A percentile compares a stretch with the other conserved stretches of the same genome.
Conservation (phyloP, 1,140 invertebrate genomes). For the Lucilia cuprina region DNA sequence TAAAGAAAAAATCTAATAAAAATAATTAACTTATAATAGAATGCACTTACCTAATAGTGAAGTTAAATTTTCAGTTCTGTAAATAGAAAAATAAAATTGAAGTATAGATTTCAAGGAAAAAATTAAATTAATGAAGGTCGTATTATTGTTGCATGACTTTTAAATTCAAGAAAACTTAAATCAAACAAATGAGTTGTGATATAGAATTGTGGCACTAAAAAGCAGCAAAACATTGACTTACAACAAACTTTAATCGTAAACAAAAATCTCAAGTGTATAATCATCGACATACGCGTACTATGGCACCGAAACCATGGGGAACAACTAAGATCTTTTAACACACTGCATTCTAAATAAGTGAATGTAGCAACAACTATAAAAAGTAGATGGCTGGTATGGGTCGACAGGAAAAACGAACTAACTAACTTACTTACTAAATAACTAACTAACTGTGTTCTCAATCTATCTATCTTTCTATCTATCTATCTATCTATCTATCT, state of each 20-base stretch:
- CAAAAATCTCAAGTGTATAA: conserved; percentile 8
- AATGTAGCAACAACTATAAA: too few species aligned
- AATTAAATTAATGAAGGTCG: conserved; percentile 5
- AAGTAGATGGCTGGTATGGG: too few species aligned
- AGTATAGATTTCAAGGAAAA: too few species aligned
- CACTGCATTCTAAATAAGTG: background rate
- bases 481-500: too few species aligned
- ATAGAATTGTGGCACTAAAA: background rate
- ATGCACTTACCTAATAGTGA: background rate
- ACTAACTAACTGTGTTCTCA: too few species aligned
- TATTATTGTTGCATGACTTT: background rate
- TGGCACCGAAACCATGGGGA: background rate
- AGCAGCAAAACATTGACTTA: background rate
- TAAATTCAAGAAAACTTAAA: background rate
- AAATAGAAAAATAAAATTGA: background rate
- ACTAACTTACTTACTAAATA: too few species aligned
- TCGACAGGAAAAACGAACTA: too few species aligned
- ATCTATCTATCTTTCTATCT: too few species aligned
- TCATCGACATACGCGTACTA: conserved; percentile 36
- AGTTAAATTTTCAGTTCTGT: background rate
- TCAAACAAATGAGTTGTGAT: too few species aligned
- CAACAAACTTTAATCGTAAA: background rate
- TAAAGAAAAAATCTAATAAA: too few species aligned
- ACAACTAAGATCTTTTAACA: background rate
- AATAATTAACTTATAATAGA: too few species aligned